Evolutionary conservation across 2,888 invertebrate genomes (phyloP), one percentile per base, ranked within the genome.

Genomic region (Nasonovia ribisnigri): DNA sequence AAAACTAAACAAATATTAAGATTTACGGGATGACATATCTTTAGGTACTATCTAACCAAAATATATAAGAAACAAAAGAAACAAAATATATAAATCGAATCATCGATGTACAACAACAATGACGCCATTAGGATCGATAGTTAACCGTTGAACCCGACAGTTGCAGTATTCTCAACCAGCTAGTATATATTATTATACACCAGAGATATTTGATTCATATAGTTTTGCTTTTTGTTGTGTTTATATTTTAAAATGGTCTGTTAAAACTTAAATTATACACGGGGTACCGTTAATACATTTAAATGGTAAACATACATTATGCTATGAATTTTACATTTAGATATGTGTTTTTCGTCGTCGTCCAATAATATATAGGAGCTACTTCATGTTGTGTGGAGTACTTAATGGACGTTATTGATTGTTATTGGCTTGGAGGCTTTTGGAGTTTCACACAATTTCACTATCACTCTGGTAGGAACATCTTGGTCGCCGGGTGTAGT

Each of bases 391-490:
- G 24, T 13, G 36, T 29, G 16, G 20, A 88, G n/a, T 24, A 42
- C 11, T 92, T 48, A 92, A 36, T 92, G 92, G 20, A 93, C 89
- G 86, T 93, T 93, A n/a, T 93, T 48, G 24, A 93, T 93, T 6
- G 89, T 84, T 24, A 93, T 54, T 57, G 93, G 90, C 11, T 11
- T 84, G 46, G 84, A 90, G 10, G 93, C 90, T 86, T 90, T 93
- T 16, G 93, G 93, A 6, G 90, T 93, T 57, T 93, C 93, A 54
- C 43, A 36, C 36, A 93, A 16, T 86, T 90, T 93, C 36, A 93
- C 93, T 36, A 90, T 51, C 46, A 93, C 93, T 13, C 48, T 84
- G 90, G 93, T 90, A 20, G 93, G 93, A 48, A 67, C 92, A 67
- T 46, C 57, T 42, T 42, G 67, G 29, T 42, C 48, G 88, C 42